Base-by-base conservation (phyloP, 2,888 invertebrate genomes). In the Tetheella fluctuosa region DNA sequence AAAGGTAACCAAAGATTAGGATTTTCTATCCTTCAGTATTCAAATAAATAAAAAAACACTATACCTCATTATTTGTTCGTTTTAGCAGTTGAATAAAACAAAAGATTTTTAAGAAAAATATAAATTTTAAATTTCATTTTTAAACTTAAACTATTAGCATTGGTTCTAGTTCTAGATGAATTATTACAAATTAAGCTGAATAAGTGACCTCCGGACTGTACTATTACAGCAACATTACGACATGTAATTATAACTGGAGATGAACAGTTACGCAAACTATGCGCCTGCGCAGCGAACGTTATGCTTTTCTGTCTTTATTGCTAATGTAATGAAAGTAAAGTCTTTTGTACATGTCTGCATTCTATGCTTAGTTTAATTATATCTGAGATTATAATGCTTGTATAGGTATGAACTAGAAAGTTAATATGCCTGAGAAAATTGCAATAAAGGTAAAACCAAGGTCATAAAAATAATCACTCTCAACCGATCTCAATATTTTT, bases 251-350 rank as follows among this genome's bases (percentile, higher is more conserved):
- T 34, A 55, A 34, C 23, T 34, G 15, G 34, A 55, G 55, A 34
- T 37, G 55, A 12, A 34, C 34, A 13, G 34, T 55, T 55, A 55
- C 34, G 55, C 37, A 55, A 55, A 15, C 55, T 28, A 54, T 54
- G 30, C 34, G 20, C 20, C 34, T 34, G 23, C 37, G 20, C 34
- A 37, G 34, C 20, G 48, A 20, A 48, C 48, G 48, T 48, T 48
- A 34, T 55, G 30, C 17, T 34, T 55, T 34, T 34, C 17, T 17
- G 20, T 34, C 6, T 34, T 30, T 12, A 34, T 54, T 20, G 34
- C 34, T 54, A 54, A 34, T 55, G 55, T 17, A 12, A 55, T 37
- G 55, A 37, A 55, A 55, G 34, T 37, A 30, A 28, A 13, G 34
- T 23, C 34, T 20, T 34, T 34, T 55, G 10, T 34, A 20, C 34